A percentile compares a stretch with the other conserved stretches of the same genome.
Conservation (phyloP, 2,888 invertebrate species). For the Thalpophila matura region DNA sequence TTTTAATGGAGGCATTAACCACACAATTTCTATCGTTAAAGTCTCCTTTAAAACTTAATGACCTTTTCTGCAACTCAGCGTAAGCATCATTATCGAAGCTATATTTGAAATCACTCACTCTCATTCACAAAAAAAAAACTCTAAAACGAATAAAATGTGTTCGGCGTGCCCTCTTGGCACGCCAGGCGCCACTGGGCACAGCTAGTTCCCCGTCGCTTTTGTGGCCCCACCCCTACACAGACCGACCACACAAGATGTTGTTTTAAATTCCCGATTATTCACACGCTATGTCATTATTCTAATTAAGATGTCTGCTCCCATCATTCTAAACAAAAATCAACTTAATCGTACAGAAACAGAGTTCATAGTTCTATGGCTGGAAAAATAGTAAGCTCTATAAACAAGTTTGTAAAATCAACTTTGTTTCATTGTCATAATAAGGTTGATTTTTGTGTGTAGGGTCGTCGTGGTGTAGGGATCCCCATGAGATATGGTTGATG, state of each 20-base stretch:
- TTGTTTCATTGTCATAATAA: fast-evolving
- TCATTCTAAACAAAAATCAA: slow-evolving; percentile 11
- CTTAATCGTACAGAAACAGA: neutral
- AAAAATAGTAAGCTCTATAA: neutral
- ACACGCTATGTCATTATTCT: slow-evolving; percentile 71
- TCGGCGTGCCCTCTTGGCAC: too few species aligned
- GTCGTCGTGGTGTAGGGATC: slow-evolving; percentile 1
- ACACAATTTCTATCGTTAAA: too few species aligned
- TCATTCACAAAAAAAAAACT: too few species aligned
- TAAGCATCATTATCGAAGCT: too few species aligned
- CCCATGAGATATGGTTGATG: slow-evolving; percentile 31
- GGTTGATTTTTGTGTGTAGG: slow-evolving; percentile 19
- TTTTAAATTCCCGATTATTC: slow-evolving; percentile 66
- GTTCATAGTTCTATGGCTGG: slow-evolving; percentile 16
- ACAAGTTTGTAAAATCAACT: slow-evolving; percentile 1
- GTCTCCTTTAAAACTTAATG: too few species aligned
- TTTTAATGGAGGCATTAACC: too few species aligned
- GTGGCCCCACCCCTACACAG: slow-evolving; percentile 42
- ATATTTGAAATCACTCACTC: too few species aligned
- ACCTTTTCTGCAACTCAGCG: too few species aligned
- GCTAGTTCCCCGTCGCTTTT: slow-evolving; percentile 16
- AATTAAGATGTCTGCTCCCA: slow-evolving; percentile 65
- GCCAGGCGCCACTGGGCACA: too few species aligned
- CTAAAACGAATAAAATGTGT: too few species aligned
- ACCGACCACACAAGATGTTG: slow-evolving; percentile 66